These are phyloP conservation scores for Axinella damicornis DNA, from an alignment of 37 sponge, comb jelly and placozoan genomes.

Conservation along the genomic window DNA sequence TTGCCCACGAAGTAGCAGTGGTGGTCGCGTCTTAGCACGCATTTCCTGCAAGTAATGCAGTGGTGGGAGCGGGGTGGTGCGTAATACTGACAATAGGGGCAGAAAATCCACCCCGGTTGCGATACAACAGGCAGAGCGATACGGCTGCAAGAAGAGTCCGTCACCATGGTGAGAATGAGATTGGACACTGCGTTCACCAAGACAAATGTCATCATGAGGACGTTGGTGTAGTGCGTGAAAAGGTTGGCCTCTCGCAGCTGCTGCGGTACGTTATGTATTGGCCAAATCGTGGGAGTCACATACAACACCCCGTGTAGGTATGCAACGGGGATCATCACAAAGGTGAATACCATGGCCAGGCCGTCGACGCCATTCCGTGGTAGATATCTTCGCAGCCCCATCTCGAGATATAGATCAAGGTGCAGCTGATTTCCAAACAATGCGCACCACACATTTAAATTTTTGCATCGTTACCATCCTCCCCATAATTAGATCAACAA, in stretches of 20 bases:
- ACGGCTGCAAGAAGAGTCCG: slow-evolving; percentile 55
- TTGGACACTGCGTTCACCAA: slow-evolving; percentile 41
- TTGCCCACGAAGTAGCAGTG: slow-evolving; percentile 86
- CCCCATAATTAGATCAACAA: no score
- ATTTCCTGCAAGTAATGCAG: slow-evolving; percentile 73
- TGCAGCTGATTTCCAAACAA: not conserved
- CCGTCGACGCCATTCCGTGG: slow-evolving; percentile 51
- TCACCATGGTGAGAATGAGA: slow-evolving; percentile 35
- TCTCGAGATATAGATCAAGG: no score
- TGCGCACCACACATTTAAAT: not conserved
- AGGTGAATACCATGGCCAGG: slow-evolving; percentile 67
- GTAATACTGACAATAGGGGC: slow-evolving; percentile 72
- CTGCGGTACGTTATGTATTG: slow-evolving; percentile 13
- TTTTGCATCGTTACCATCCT: no score
- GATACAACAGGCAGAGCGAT: slow-evolving; percentile 52
- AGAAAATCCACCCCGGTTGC: slow-evolving; percentile 78
- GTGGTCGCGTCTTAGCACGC: slow-evolving; percentile 86
- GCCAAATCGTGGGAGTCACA: slow-evolving; percentile 59
- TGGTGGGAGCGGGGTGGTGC: slow-evolving; percentile 81
- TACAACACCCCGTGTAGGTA: slow-evolving; percentile 67
- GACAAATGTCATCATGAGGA: slow-evolving; percentile 49
- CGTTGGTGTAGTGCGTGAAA: slow-evolving; percentile 4
- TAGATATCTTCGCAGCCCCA: slow-evolving; percentile 10
- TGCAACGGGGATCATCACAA: slow-evolving; percentile 58
- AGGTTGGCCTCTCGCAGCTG: not conserved